Conservation (phyloP, 1,140 invertebrate species). For the Pemphigus obesinymphae region DNA sequence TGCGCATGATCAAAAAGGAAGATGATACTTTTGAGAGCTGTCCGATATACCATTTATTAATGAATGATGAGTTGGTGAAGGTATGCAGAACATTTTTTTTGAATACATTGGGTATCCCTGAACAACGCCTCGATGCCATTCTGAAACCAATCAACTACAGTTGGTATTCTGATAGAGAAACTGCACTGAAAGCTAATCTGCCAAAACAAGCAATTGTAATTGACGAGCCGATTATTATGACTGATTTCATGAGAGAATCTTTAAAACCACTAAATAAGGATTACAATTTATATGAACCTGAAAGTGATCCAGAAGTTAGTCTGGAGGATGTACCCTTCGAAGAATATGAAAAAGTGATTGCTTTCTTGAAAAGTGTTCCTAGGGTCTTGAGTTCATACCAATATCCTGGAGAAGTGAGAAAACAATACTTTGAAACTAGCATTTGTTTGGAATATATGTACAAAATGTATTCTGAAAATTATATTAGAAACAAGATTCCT, state of each 20-base stretch:
- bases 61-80: neutral
- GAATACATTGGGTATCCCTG: neutral
- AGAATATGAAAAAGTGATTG: conserved; percentile 7
- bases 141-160: neutral
- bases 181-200: neutral
- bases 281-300: neutral
- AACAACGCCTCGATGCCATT: neutral
- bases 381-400: neutral
- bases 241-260: conserved; percentile 19
- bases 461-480: conserved; percentile 26
- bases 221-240: neutral
- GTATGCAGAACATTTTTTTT: neutral
- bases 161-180: conserved; percentile 9
- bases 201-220: neutral
- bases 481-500: neutral
- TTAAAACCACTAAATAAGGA: neutral
- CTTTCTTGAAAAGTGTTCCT: neutral
- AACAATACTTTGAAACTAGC: neutral
- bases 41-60: neutral
- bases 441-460: neutral
- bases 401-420: neutral
- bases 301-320: neutral
- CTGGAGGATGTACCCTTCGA: neutral
- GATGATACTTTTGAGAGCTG: neutral
- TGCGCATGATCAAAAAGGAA: neutral